Percentiles rank a stretch among this genome's conserved stretches.
Evolutionary conservation across 2,888 invertebrate genomes (phyloP).

Genomic region (Volucella bombylans): DNA sequence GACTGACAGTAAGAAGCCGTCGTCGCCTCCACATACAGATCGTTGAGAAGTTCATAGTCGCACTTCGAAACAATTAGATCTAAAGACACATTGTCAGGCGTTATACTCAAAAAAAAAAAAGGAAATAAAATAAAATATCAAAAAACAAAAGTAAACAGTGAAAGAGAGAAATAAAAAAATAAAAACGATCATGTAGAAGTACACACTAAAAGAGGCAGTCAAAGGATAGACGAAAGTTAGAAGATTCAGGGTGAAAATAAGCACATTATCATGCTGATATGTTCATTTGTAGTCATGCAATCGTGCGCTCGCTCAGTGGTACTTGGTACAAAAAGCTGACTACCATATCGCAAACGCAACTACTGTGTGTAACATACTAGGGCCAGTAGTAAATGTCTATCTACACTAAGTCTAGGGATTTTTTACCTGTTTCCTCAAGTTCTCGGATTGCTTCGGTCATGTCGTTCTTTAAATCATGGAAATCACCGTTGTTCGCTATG

Average conservation of each 20-base stretch:
- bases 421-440: conserved; percentile 76
- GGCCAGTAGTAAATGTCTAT: not conserved
- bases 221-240: not conserved
- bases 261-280: conserved; percentile 40
- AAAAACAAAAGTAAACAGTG: conserved; percentile 34
- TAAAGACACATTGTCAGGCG: conserved; percentile 66
- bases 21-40: conserved; percentile 53
- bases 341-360: conserved; percentile 38
- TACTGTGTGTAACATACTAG: conserved; percentile 11
- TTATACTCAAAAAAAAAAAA: conserved; percentile 42
- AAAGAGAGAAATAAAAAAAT: conserved; percentile 30
- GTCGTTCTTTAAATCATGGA: conserved; percentile 86
- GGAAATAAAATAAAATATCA: conserved; percentile 30
- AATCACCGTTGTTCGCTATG: conserved; percentile 86
- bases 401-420: not conserved
- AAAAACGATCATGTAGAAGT: conserved; percentile 12
- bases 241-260: not conserved
- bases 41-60: conserved; percentile 69
- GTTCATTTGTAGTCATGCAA: conserved; percentile 43
- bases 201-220: conserved; percentile 36
- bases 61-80: conserved; percentile 67
- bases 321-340: conserved; percentile 31
- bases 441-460: conserved; percentile 84
- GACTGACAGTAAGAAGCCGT: conserved; percentile 49
- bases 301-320: conserved; percentile 31